Evolutionary conservation across 2,888 invertebrate genomes (phyloP).

Genomic region (Cyaniris semiargus): DNA sequence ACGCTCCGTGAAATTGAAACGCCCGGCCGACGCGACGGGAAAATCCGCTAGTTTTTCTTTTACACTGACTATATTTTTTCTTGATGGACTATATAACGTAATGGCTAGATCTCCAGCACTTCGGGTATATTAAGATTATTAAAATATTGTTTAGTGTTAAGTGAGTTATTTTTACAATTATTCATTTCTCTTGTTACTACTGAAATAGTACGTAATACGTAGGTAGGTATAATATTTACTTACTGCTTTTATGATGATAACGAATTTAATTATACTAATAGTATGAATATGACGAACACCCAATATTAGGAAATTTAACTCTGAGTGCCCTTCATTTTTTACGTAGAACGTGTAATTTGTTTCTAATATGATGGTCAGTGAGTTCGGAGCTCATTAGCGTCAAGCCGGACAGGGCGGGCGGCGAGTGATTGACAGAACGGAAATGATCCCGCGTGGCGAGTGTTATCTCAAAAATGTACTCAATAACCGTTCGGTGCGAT

Average conservation of each 20-base stretch:
- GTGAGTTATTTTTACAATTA: background rate
- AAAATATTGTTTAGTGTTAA: background rate
- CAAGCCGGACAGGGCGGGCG: constrained; percentile 59
- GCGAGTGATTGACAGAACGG: constrained; percentile 72
- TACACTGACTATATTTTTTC: constrained; percentile 24
- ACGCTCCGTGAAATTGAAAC: constrained; percentile 79
- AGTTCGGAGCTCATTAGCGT: constrained; percentile 64
- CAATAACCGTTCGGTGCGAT: constrained; percentile 67
- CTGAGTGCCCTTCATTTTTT: background rate
- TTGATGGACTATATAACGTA: constrained; percentile 10
- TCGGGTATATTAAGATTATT: background rate
- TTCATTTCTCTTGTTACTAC: too few relatives aligned
- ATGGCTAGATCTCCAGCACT: background rate
- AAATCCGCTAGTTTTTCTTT: constrained; percentile 35
- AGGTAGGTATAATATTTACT: too few relatives aligned
- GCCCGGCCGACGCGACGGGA: constrained; percentile 47
- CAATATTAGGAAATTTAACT: background rate
- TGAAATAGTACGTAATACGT: too few relatives aligned
- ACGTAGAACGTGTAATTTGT: background rate
- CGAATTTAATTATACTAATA: background rate
- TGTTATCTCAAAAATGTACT: constrained; percentile 59
- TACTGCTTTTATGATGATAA: too few relatives aligned
- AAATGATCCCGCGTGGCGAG: constrained; percentile 71
- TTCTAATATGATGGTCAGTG: constrained; percentile 17
- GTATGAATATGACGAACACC: background rate